These are phyloP conservation scores for Xestoiulus laeticollis DNA, from an alignment of 2,888 invertebrate genomes.

Conservation along the genomic window DNA sequence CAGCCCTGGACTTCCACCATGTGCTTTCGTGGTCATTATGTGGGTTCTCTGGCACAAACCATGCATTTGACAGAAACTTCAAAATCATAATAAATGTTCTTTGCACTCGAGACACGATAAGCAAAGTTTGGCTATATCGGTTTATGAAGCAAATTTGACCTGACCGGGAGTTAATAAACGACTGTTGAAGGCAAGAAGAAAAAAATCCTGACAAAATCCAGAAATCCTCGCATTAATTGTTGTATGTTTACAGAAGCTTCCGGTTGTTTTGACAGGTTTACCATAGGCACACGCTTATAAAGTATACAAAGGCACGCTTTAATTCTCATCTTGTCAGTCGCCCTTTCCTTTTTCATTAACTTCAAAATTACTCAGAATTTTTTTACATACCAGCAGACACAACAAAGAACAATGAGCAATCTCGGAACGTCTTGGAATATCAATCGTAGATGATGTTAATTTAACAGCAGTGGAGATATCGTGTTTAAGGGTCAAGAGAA, in stretches of 20 bases:
- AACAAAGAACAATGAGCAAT: too few relatives aligned
- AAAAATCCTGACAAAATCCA: slow-evolving; percentile 14
- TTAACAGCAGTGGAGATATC: too few relatives aligned
- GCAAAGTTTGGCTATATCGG: too few relatives aligned
- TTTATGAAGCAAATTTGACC: neutral
- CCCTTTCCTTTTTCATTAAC: neutral
- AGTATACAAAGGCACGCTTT: neutral
- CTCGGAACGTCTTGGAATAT: too few relatives aligned
- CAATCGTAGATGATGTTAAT: too few relatives aligned
- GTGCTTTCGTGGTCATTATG: neutral
- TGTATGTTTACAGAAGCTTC: neutral
- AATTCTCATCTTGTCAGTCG: neutral
- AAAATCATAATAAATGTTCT: neutral
- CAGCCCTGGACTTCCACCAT: neutral
- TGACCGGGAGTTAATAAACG: neutral
- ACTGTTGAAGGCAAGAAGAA: neutral
- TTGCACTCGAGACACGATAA: neutral
- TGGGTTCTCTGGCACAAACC: neutral
- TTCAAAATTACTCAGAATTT: neutral
- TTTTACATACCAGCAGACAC: too few relatives aligned
- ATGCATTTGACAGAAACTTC: neutral
- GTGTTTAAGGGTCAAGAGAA: too few relatives aligned
- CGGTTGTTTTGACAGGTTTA: neutral
- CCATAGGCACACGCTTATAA: neutral
- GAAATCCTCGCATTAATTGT: neutral